Base-by-base conservation (phyloP, 23 tunicate genomes). In the Halocynthia roretzi region DNA sequence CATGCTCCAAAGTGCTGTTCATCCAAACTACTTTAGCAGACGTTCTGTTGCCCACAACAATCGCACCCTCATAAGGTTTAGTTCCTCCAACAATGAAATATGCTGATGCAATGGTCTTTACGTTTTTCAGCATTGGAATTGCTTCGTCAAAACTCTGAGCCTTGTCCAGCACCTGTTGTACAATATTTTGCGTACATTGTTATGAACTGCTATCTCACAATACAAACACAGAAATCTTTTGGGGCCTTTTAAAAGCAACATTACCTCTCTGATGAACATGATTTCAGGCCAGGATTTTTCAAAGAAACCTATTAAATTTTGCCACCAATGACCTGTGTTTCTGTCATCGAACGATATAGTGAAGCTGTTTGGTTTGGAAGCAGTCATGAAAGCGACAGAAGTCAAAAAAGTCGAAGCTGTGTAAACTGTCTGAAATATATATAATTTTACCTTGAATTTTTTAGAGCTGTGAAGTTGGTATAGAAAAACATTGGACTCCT, bases 21-120 rank as follows among this genome's bases (percentile, higher is more conserved):
- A 67, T 67, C 40, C 71, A 21, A 11, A 21, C 71, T 10, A 40
- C 58, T 44, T 10, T 14, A 9, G 58, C 76, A 11, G 58, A 56
- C n/a, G n/a, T 10, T 44, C 76, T 48, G 51, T 71, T 17, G 49
- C 76, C 58, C n/a, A 50, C 51, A 2, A 40, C 76, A 14, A 71
- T 49, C 11, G 76, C 76, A 12, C 62, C 76, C 11, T 71, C 58
- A 50, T 50, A 48, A 1, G 76, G 58, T 17, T 71, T 12, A 31
- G 5, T 10, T 48, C 76, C 76, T 11, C 76, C 76, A 48, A 71
- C 76, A 40, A 71, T 71, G n/a, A 71, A 50, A 71, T 71, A 71
- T 10, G 58, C 58, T 10, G 76, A 56, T 10, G 76, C 31, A 1
- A 71, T 71, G 14, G 49, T 71, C 51, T 12, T 50, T 17, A 50